phyloP scores from a whole-genome alignment of 2,888 invertebrate genomes.

The Limnephilus rhombicus region DNA sequence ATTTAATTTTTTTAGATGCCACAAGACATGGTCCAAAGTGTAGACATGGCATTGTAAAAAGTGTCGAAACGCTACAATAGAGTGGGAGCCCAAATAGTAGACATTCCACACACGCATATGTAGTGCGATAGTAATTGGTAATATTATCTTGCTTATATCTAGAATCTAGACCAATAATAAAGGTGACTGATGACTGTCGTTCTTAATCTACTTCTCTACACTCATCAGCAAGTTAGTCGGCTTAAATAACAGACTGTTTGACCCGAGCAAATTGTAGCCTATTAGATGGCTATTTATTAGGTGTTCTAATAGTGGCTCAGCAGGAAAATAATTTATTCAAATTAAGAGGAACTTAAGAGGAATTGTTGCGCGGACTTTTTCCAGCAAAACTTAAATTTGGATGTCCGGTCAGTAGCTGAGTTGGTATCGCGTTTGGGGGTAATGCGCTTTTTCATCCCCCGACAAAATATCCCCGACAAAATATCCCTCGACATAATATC shows the following conservation, averaged over 20 bases:
- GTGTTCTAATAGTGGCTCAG: background rate
- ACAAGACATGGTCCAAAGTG: too few relatives aligned
- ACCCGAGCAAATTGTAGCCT: background rate
- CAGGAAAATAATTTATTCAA: background rate
- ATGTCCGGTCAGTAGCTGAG: too few relatives aligned
- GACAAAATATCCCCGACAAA: too few relatives aligned
- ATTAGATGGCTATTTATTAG: background rate
- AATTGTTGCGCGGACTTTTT: too few relatives aligned
- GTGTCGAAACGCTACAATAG: too few relatives aligned
- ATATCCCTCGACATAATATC: too few relatives aligned
- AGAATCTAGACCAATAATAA: background rate
- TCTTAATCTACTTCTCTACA: background rate
- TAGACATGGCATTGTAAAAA: too few relatives aligned
- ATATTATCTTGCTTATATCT: background rate
- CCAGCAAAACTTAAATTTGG: too few relatives aligned
- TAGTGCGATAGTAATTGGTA: background rate
- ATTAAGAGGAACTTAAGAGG: background rate
- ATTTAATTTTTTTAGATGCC: too few relatives aligned
- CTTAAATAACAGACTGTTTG: background rate
- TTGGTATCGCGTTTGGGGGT: too few relatives aligned
- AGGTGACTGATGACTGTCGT: background rate
- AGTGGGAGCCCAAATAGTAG: background rate
- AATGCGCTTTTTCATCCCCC: too few relatives aligned
- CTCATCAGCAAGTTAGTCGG: background rate
- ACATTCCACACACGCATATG: background rate